phyloP scores from a whole-genome alignment of 2,113 vertebrate genomes.

The Garra rufa region DNA sequence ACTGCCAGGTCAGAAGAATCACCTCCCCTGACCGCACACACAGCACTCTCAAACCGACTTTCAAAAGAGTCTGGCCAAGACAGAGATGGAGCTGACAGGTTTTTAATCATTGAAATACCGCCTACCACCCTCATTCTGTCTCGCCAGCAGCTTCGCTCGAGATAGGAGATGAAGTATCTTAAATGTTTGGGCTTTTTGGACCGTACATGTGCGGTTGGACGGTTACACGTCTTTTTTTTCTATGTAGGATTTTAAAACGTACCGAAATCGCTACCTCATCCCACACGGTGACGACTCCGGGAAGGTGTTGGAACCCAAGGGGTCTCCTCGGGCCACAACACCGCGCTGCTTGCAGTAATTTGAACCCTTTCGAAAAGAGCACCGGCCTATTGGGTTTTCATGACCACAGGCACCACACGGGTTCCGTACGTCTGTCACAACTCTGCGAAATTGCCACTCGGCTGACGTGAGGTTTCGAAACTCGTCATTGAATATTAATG shows the following conservation, averaged over 20 bases:
- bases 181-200: constrained; percentile 1
- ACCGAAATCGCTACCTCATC: neutral
- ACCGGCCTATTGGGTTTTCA: constrained; percentile 15
- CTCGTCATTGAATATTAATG: constrained; percentile 30
- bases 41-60: constrained; percentile 44
- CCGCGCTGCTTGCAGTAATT: constrained; percentile 15
- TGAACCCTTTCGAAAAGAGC: constrained; percentile 6
- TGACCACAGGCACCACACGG: constrained; percentile 23
- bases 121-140: constrained; percentile 38
- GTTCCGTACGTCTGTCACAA: neutral
- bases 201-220: neutral
- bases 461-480: constrained; percentile 12
- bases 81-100: constrained; percentile 53
- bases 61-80: constrained; percentile 42
- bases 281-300: neutral
- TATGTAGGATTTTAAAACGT: neutral
- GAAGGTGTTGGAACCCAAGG: constrained; percentile 28
- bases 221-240: neutral
- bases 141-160: constrained; percentile 23
- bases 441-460: neutral
- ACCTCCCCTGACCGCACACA: constrained; percentile 54
- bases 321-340: constrained; percentile 33
- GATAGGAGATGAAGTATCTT: constrained; percentile 20
- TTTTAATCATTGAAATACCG: constrained; percentile 55
- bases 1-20: constrained; percentile 69